Base-by-base conservation (phyloP, 2,113 vertebrate species). In the Polypterus senegalus region DNA sequence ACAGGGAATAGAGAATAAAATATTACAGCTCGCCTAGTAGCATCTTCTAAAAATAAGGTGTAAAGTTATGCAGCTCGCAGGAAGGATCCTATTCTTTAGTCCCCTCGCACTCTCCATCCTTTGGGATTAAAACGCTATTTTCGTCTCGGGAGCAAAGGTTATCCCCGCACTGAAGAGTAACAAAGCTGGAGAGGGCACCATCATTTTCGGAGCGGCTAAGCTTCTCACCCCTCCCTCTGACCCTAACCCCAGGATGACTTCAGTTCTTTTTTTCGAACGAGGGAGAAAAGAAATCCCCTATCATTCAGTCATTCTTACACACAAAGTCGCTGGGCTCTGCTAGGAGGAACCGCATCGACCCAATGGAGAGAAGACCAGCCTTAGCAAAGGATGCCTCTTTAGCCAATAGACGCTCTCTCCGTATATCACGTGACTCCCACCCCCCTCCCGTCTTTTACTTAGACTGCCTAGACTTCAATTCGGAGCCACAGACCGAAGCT, bases 251-350 rank as follows among this genome's bases (percentile, higher is more conserved):
- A 74, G 71, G 73, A 78, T 75, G 78, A 78, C 78, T 85, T 76
- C 78, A 76, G 76, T 63, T 71, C 65, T 69, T 68, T 46, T 51
- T 27, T 68, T 66, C 73, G 75, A 27, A 2, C 1, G 27, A 27
- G 27, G 27, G 72, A 76, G 78, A 78, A 75, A 75, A 83, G 73
- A 74, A 79, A 73, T 72, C 72, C 85, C 75, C 82, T 82, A 83
- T 78, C 79, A 75, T 75, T 77, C 85, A 80, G 80, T 86, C 88
- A 85, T 91, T 89, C 86, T 90, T 85, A 76, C 75, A 84, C 83
- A 74, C 84, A 76, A 66, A 83, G 81, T 83, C 76, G 43, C 7
- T 46, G 57, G 4, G 69, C 46, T 51, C 58, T 56, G 52, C 73
- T 70, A 78, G 81, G 81, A 79, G 81, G 83, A 72, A 59, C 79